These are phyloP conservation scores for Rhysida immarginata DNA, from an alignment of 1,140 invertebrate genomes.

Conservation along the genomic window DNA sequence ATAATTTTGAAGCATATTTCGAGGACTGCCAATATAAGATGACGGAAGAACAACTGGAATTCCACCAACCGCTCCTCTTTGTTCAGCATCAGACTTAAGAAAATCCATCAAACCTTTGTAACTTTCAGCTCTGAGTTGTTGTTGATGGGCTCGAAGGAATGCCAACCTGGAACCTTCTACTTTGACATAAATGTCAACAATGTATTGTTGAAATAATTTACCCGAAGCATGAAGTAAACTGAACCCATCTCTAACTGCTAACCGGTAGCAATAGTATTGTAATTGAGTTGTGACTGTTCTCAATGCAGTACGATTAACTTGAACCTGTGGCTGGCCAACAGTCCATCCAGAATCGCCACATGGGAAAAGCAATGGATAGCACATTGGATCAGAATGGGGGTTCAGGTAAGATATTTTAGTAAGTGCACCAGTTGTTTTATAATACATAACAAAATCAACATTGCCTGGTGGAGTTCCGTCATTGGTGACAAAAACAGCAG, in stretches of 20 bases:
- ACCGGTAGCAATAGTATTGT: background rate
- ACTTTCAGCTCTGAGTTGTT: slow-evolving; percentile 30
- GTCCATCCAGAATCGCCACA: slow-evolving; percentile 31
- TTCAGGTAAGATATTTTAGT: slow-evolving; percentile 29
- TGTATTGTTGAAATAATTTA: slow-evolving; percentile 25
- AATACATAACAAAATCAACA: no score
- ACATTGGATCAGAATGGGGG: slow-evolving; percentile 30
- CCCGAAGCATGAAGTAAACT: slow-evolving; percentile 13
- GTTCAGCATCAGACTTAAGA: slow-evolving; percentile 6
- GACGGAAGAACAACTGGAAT: slow-evolving; percentile 28
- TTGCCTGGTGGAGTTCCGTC: no score
- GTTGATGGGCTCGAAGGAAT: slow-evolving; percentile 31
- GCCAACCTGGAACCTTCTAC: slow-evolving; percentile 31
- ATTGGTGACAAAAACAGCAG: no score
- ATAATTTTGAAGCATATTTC: slow-evolving; percentile 27
- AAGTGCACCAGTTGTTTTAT: slow-evolving; percentile 12
- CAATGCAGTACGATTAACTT: no score
- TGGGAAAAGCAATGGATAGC: slow-evolving; percentile 35
- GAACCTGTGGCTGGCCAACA: no score
- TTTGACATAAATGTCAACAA: slow-evolving; percentile 36
- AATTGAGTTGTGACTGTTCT: no score
- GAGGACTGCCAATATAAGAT: slow-evolving; percentile 25
- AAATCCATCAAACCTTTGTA: slow-evolving; percentile 30
- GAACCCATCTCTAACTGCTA: slow-evolving; percentile 8
- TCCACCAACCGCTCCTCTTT: slow-evolving; percentile 15